These are phyloP conservation scores for Baryphthengus martii DNA, from an alignment of 2,113 vertebrate species.

Conservation along the genomic window DNA sequence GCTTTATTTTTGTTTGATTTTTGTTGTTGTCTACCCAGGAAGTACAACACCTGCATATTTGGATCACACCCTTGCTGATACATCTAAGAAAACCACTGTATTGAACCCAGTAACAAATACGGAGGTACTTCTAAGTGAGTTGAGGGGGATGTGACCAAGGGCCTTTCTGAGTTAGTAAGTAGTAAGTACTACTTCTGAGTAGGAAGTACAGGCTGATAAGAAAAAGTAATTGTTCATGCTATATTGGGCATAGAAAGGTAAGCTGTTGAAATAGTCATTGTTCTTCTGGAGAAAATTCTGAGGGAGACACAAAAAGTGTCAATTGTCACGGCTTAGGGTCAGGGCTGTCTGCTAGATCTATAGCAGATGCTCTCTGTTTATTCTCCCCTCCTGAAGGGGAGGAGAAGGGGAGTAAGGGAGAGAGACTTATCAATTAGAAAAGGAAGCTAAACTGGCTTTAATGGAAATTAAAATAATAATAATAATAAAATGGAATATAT, in stretches of 20 bases:
- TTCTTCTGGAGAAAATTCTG: not conserved
- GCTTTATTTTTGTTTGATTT: not conserved
- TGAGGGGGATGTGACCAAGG: not conserved
- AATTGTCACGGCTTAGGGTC: no score
- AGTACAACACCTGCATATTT: not conserved
- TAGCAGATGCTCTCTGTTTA: no score
- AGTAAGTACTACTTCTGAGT: no score
- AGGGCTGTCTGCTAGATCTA: no score
- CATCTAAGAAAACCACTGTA: constrained; percentile 42
- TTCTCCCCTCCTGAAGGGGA: no score
- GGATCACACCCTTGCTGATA: constrained; percentile 19
- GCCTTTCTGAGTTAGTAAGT: not conserved
- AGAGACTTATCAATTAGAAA: no score
- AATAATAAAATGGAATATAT: no score
- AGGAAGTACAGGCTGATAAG: not conserved
- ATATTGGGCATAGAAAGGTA: not conserved
- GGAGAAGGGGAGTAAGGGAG: no score
- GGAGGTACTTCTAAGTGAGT: constrained; percentile 67
- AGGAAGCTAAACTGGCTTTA: no score
- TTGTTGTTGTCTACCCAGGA: constrained; percentile 41
- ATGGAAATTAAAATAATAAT: no score
- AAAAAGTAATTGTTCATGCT: not conserved
- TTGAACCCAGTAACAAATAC: constrained; percentile 58
- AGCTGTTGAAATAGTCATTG: not conserved
- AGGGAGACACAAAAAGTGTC: not conserved